Evolutionary conservation across 2,797 vertebrate species (phyloP).

Genomic region (Varecia variegata): DNA sequence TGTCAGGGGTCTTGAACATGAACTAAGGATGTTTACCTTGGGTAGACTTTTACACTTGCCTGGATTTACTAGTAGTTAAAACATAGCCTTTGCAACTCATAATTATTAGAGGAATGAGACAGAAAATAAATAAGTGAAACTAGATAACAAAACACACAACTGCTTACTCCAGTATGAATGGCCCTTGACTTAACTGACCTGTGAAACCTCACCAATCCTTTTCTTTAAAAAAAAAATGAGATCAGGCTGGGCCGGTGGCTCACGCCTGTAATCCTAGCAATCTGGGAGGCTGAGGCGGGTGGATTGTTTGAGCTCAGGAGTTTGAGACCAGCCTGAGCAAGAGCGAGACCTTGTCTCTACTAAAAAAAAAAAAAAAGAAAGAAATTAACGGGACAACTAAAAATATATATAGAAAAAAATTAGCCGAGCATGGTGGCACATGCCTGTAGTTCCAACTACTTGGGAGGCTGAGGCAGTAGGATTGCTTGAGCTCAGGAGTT

Average conservation of each 20-base stretch:
- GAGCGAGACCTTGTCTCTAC: too few species aligned
- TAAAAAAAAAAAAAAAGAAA: too few species aligned
- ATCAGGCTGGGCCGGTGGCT: background rate
- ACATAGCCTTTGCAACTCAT: background rate
- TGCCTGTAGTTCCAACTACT: too few species aligned
- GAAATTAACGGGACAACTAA: too few species aligned
- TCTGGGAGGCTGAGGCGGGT: too few species aligned
- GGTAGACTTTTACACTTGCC: constrained; percentile 13
- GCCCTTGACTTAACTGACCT: background rate
- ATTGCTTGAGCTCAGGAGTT: too few species aligned
- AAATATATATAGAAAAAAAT: too few species aligned
- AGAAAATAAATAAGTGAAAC: constrained; percentile 11
- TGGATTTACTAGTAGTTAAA: background rate
- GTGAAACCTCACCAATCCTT: background rate
- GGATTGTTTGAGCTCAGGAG: too few species aligned
- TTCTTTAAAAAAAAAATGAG: background rate
- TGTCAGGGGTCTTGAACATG: background rate
- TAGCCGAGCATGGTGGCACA: too few species aligned
- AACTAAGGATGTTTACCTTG: background rate
- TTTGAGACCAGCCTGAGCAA: too few species aligned
- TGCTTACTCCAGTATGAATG: background rate
- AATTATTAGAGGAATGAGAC: background rate
- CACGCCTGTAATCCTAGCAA: too few species aligned
- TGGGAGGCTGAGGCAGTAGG: too few species aligned
- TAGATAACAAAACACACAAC: background rate